Base-by-base conservation (phyloP, 2,888 invertebrate species). In the Scelioninae gen. 2 region DNA sequence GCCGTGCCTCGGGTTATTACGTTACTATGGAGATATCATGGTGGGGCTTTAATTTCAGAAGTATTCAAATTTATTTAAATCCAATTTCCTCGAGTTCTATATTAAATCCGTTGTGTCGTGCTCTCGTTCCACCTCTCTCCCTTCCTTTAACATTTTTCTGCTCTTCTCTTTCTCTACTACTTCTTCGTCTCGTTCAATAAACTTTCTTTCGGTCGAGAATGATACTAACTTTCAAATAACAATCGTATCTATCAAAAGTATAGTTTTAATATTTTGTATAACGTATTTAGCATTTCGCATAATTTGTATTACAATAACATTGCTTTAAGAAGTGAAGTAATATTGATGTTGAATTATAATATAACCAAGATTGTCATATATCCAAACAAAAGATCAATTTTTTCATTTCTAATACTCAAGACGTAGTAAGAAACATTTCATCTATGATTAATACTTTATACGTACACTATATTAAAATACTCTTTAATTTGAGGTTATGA, bases 21-120 rank as follows among this genome's bases (percentile, higher is more conserved):
- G 82, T 83, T 83, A 81, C 79, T 81, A 82, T 83, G 82, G 81
- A 80, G 81, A 81, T 81, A 80, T 82, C 80, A 80, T 80, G 79
- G 81, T 81, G 83, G 82, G 81, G 78, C 82, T 84, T 83, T 84
- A 83, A 83, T 85, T 85, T 85, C 83, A 83, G 79, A 83, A 82
- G 83, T 82, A 83, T 85, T 85, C 84, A 83, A 82, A 83, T 84
- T 83, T 82, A 81, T 84, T 85, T 82, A 84, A 82, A 82, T 82
- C 82, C 82, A 82, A 82, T 82, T 82, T 82, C 81, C 81, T 80
- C 78, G 79, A 79, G 79, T 81, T 81, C 81, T 80, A 80, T 82
- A 82, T 81, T 82, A 81, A 81, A 81, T 82, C 81, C 80, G 80
- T 79, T 83, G 79, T 83, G 79, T 82, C 78, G 78, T 81, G 80